Base-by-base conservation (phyloP, 2,888 invertebrate genomes). In the Leistus spinibarbis region DNA sequence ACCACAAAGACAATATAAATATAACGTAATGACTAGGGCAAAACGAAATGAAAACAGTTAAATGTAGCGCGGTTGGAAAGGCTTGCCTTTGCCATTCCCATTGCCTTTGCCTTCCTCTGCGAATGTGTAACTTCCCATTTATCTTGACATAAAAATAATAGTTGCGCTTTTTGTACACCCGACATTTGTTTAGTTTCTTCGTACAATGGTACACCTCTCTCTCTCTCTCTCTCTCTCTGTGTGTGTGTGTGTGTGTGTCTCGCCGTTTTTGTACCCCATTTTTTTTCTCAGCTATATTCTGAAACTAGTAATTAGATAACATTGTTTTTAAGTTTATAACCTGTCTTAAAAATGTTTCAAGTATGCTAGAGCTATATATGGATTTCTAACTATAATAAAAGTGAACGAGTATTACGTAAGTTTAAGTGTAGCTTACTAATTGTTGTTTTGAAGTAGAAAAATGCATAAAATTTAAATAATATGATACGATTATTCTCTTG, bases 111-210 rank as follows among this genome's bases (percentile, higher is more conserved):
- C 56, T n/a, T n/a, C 27, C 60, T 69, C 16, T 23, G 27, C 69
- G 23, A 27, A 57, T 57, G 40, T 69, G 56, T 69, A 27, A 57
- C 57, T 24, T 57, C 68, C n/a, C 68, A 68, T 68, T 68, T 56
- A 68, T 68, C 68, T 57, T 60, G 60, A 60, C 54, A 69, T 69
- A 69, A 69, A 69, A 69, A 60, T 57, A 69, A 69, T 69, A 69
- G 69, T 69, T 69, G 40, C 54, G 60, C 60, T 69, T 69, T 69
- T 69, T 69, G 69, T 54, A 9, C 17, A 40, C 7, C 40, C 40
- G 40, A 40, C 40, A 40, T 40, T 40, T 40, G 40, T 40, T 40
- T 7, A 1, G 7, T 40, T 40, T 40, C 40, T 40, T 40, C 7
- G 10, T 13, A 40, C 13, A 9, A 27, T 27, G 27, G 0, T 27